Conservation (phyloP, 2,888 invertebrate genomes). For the Erpobdella octoculata region DNA sequence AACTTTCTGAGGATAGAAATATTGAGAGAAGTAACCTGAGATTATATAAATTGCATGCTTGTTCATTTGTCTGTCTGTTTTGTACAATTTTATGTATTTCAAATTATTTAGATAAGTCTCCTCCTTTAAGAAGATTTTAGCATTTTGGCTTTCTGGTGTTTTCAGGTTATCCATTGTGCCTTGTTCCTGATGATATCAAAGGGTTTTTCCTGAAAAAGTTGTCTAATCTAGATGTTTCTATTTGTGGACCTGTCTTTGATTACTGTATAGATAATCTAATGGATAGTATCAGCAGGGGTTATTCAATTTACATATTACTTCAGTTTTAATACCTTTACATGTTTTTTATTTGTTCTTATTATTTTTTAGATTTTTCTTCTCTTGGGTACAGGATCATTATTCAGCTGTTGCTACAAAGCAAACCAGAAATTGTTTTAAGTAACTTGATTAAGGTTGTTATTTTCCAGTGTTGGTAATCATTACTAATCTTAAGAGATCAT, state of each 20-base stretch:
- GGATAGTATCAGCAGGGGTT: background rate
- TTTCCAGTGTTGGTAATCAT: background rate
- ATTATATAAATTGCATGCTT: too few relatives aligned
- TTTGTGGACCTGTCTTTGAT: conserved; percentile 45
- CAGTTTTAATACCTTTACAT: too few relatives aligned
- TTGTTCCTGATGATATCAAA: conserved; percentile 41
- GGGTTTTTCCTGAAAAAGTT: conserved; percentile 43
- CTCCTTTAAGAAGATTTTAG: too few relatives aligned
- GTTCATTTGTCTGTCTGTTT: too few relatives aligned
- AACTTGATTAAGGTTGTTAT: conserved; percentile 40
- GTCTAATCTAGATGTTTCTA: conserved; percentile 40
- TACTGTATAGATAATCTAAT: conserved; percentile 44
- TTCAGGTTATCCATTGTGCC: conserved; percentile 44
- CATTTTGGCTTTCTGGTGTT: background rate
- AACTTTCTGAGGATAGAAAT: too few relatives aligned
- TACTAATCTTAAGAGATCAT: background rate
- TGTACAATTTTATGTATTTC: too few relatives aligned
- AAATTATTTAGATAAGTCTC: too few relatives aligned
- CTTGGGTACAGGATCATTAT: conserved; percentile 50
- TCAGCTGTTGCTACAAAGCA: conserved; percentile 46
- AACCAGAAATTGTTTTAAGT: conserved; percentile 44
- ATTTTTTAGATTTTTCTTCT: conserved; percentile 42
- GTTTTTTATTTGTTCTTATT: background rate
- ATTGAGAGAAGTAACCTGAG: too few relatives aligned
- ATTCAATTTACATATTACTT: background rate